These are phyloP conservation scores for Lynx canadensis DNA, from an alignment of 2,113 vertebrate species.

Conservation along the genomic window DNA sequence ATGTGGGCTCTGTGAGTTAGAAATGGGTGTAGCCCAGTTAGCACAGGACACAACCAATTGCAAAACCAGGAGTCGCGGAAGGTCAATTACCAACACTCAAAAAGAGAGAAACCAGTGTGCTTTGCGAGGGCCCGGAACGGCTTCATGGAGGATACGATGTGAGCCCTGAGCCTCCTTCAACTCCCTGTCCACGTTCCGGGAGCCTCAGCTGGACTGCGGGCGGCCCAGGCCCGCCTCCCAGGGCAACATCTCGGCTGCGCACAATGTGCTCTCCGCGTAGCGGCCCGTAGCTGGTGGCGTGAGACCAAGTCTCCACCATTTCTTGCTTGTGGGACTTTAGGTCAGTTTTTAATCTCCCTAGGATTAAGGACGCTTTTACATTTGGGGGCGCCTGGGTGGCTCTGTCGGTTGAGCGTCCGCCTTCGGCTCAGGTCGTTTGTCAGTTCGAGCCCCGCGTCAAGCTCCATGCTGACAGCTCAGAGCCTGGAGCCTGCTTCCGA, in stretches of 20 bases:
- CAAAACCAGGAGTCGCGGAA: neutral
- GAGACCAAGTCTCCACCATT: neutral
- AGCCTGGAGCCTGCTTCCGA: too few species aligned
- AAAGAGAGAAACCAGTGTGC: neutral
- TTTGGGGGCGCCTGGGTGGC: neutral
- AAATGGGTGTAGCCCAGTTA: neutral
- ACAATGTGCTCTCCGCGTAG: neutral
- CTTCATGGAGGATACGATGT: neutral
- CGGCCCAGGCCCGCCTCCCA: neutral
- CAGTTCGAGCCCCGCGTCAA: too few species aligned
- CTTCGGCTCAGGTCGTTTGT: too few species aligned
- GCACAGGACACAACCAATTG: neutral
- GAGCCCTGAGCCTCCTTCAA: neutral
- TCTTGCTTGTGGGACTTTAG: neutral
- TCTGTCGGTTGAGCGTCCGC: too few species aligned
- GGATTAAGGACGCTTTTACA: neutral
- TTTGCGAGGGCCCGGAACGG: neutral
- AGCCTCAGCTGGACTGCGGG: rapidly evolving
- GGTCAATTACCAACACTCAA: too few species aligned
- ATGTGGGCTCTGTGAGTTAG: neutral
- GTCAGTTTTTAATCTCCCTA: neutral
- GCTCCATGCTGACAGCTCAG: too few species aligned
- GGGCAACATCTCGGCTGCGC: neutral
- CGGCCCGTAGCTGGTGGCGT: neutral
- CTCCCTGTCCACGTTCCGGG: neutral